phyloP scores from a whole-genome alignment of 2,797 vertebrate species.

The Peromyscus nudipes region DNA sequence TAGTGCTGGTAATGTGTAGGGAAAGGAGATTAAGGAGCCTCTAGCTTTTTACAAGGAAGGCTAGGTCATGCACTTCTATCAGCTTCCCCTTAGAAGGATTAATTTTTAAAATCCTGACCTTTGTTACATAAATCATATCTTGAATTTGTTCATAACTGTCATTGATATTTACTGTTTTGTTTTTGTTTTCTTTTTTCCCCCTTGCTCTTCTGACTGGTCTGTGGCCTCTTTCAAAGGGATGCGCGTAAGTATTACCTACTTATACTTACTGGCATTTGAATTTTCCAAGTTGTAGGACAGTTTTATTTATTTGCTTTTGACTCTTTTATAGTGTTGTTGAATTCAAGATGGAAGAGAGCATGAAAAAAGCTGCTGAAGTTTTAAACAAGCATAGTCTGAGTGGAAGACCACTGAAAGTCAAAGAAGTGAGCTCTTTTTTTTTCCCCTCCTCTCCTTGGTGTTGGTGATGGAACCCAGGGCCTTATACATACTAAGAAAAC shows the following conservation, averaged over 20 bases:
- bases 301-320: slow-evolving; percentile 80
- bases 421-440: slow-evolving; percentile 90
- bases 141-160: neutral
- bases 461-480: neutral
- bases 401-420: slow-evolving; percentile 97
- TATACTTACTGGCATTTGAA: slow-evolving; percentile 52
- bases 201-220: slow-evolving; percentile 85
- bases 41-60: slow-evolving; percentile 79
- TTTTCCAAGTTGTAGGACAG: neutral
- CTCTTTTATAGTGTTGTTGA: slow-evolving; percentile 95
- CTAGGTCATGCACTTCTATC: slow-evolving; percentile 77
- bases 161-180: slow-evolving; percentile 87
- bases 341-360: slow-evolving; percentile 98
- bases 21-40: slow-evolving; percentile 70
- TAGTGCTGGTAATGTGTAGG: slow-evolving; percentile 75
- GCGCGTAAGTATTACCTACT: slow-evolving; percentile 94
- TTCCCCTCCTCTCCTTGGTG: neutral
- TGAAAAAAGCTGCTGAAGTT: slow-evolving; percentile 98
- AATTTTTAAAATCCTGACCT: slow-evolving; percentile 62
- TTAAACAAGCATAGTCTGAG: slow-evolving; percentile 98
- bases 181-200: slow-evolving; percentile 74
- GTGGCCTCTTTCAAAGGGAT: slow-evolving; percentile 92
- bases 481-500: neutral
- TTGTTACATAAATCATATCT: slow-evolving; percentile 71
- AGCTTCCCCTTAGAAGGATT: slow-evolving; percentile 77